Percentiles rank a stretch among this genome's conserved stretches.
Evolutionary conservation across 2,113 vertebrate genomes (phyloP).

Genomic region (Saguinus imperator): DNA sequence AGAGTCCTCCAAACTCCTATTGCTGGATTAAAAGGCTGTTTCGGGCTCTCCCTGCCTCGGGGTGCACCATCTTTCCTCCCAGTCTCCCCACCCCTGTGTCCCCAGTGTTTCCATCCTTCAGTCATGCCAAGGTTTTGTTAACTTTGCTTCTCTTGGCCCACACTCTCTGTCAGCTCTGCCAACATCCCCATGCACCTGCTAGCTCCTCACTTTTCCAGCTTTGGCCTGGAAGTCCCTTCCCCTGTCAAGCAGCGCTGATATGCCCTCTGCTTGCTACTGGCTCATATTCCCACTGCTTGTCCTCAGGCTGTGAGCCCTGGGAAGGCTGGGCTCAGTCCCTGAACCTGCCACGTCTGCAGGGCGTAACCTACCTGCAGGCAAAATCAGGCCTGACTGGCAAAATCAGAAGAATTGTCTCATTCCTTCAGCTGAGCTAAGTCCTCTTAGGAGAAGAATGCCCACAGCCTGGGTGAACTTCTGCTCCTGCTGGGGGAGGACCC

Average conservation of each 20-base stretch:
- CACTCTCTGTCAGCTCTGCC: not conserved
- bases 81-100: not conserved
- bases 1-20: not conserved
- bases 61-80: not conserved
- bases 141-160: not conserved
- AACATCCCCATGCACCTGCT: not conserved
- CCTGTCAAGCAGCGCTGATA: not conserved
- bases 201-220: not conserved
- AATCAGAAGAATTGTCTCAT: not conserved
- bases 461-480: not conserved
- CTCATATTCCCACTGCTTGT: not conserved
- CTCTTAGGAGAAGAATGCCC: not conserved
- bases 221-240: not conserved
- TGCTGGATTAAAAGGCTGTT: not conserved
- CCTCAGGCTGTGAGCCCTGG: not conserved
- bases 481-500: fast-evolving
- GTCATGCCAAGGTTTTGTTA: not conserved
- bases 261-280: not conserved
- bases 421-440: not conserved
- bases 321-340: not conserved
- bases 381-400: not conserved
- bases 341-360: not conserved
- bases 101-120: not conserved
- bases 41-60: not conserved
- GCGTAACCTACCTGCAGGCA: too few relatives aligned